Evolutionary conservation across 2,888 invertebrate genomes (phyloP), one percentile per base, ranked within the genome.

Genomic region (Platynereis dumerilii): DNA sequence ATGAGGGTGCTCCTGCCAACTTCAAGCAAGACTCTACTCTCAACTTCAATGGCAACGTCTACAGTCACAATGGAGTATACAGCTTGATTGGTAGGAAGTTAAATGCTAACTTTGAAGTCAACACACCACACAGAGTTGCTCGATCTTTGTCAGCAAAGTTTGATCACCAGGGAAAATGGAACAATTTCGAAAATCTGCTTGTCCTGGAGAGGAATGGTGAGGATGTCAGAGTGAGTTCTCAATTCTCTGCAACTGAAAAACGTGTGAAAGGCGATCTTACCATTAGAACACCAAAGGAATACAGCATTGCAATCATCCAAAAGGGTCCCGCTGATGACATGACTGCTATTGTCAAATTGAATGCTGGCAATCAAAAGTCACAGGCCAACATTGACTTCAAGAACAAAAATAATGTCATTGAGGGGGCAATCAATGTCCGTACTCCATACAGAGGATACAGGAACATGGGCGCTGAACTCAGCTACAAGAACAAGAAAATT

Each of bases 151-250:
- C 34, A 24, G 29, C 64, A 17, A 39, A 67, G 28, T 54, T 58
- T 22, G 55, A 44, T 34, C 63, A 64, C 20, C 45, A 64, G 34
- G 63, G 55, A 27, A 26, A 27, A 29, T 26, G 60, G 12, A 52
- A 42, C 34, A 64, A 52, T 29, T 64, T 67, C 66, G 42, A 52
- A 2, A 66, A 61, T 52, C 60, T 55, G 39, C 42, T 45, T 20
- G 53, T 44, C n/a, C 1, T 65, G 28, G 56, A 26, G n/a, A 28
- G 27, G 42, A 65, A 65, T 53, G 61, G 59, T 22, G n/a, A 61
- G 7, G 34, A 57, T 24, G 27, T 26, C 22, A 56, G 29, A 26
- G 60, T 48, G 10, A 55, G 28, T 34, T 22, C 26, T 17, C 39
- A 65, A 26, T 57, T 65, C 56, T 60, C 54, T 24, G 52, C 54